These are phyloP conservation scores for Pseudois nayaur DNA, from an alignment of 2,113 vertebrate genomes.

Conservation along the genomic window DNA sequence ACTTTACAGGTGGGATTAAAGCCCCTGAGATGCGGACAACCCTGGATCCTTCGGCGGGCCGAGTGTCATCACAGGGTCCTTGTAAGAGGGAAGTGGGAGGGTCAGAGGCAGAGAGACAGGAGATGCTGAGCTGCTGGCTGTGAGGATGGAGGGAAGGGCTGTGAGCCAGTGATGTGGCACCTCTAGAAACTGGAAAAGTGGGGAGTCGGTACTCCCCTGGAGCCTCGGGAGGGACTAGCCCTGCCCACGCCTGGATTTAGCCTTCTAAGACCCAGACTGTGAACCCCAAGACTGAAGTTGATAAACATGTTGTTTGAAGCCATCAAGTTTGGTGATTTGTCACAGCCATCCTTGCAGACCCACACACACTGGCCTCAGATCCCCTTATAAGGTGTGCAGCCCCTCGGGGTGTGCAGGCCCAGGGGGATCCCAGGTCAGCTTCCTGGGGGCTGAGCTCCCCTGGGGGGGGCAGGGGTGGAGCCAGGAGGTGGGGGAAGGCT, in stretches of 20 bases:
- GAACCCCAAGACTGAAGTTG: not conserved
- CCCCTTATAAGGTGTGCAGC: not conserved
- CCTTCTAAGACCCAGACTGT: not conserved
- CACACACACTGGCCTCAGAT: not conserved
- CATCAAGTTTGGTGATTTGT: not conserved
- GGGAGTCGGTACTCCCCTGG: fast-evolving
- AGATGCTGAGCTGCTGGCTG: fast-evolving
- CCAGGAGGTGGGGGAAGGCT: not conserved
- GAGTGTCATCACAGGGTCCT: not conserved
- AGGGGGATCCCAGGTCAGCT: not conserved
- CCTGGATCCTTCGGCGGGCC: not conserved
- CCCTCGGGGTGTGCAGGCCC: not conserved
- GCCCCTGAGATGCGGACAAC: not conserved
- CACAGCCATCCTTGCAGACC: not conserved
- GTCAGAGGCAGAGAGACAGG: not conserved
- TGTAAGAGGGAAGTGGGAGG: fast-evolving
- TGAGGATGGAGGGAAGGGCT: not conserved
- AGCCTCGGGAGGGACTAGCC: not conserved
- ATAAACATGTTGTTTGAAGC: not conserved
- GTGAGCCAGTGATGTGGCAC: fast-evolving
- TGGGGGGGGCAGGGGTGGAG: not conserved
- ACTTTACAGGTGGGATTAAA: not conserved
- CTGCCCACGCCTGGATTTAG: not conserved
- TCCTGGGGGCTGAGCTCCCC: not conserved
- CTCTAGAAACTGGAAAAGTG: not conserved